Base-by-base conservation (phyloP, 2,888 invertebrate genomes). In the Plagodis pulveraria region DNA sequence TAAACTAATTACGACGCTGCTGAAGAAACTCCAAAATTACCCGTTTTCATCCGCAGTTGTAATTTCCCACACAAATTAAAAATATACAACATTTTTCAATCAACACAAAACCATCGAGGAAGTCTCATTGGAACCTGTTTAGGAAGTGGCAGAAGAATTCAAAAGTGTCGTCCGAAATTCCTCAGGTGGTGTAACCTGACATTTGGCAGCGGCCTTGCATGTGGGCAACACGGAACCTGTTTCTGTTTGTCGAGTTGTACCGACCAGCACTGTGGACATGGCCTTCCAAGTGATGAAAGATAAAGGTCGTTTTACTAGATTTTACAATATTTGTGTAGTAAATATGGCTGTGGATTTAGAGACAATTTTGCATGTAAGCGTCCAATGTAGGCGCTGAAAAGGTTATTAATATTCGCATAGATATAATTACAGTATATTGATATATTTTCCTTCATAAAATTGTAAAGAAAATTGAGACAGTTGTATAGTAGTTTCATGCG, bases 91-190 rank as follows among this genome's bases (percentile, higher is more conserved):
- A 34, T 46, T 46, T 44, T 44, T 33, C 33, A 45, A 33, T 45
- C 5, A 33, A 46, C 0, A 42, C 32, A 51, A 40, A 35, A 36
- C 6, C 38, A 53, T 52, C 44, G 45, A 52, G 60, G 60, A 53
- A 60, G 56, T 53, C 49, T 48, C 38, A 11, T 47, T 22, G 45
- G 33, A 60, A 60, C 60, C 60, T 33, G 60, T 60, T 52, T 53
- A 52, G 60, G 60, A 60, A 60, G 56, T 49, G 33, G 45, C 45
- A 36, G 41, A 50, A 45, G 47, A 22, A 35, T 44, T 22, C n/a
- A 47, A 41, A 32, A 33, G 50, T 52, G 50, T 44, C 44, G 52
- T 54, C 59, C 50, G 55, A 59, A 54, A 59, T 59, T 50, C 59
- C 54, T 50, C 55, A 12, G 38, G 41, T 46, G 50, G 54, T 47